phyloP scores from a whole-genome alignment of 2,113 vertebrate species.

The Eudyptes chrysolophus region DNA sequence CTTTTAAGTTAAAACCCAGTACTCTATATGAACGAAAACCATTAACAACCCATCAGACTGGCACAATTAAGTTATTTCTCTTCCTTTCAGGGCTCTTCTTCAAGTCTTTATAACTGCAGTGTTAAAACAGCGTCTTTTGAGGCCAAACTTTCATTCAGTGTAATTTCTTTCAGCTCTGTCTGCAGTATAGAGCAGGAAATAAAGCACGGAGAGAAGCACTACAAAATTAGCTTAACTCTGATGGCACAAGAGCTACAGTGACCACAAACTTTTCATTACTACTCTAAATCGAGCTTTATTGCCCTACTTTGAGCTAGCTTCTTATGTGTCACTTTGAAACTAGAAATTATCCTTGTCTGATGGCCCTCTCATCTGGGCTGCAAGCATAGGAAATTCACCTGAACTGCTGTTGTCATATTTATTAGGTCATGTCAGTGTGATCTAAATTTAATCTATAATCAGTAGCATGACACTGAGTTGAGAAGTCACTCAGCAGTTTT shows the following conservation, averaged over 20 bases:
- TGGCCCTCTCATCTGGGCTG: not conserved
- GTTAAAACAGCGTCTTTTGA: not conserved
- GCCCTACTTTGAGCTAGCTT: not conserved
- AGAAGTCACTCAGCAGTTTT: not conserved
- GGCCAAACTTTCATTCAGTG: not conserved
- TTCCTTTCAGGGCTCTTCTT: not conserved
- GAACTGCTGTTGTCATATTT: not conserved
- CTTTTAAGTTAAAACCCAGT: not conserved
- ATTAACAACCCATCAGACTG: not conserved
- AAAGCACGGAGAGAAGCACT: not conserved
- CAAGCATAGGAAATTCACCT: not conserved
- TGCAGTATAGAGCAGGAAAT: not conserved
- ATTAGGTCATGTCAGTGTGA: not conserved
- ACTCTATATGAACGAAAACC: not conserved
- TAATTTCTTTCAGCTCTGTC: not conserved
- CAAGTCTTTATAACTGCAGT: not conserved
- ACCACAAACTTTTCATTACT: not conserved
- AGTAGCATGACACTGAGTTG: not conserved
- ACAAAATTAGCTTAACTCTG: not conserved
- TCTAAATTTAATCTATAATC: not conserved
- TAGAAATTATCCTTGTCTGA: not conserved
- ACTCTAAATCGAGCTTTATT: not conserved
- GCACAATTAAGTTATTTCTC: not conserved
- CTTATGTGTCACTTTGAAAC: not conserved
- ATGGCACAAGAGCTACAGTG: not conserved